phyloP scores from a whole-genome alignment of 1,140 invertebrate genomes.

The Drosophila carrolli region DNA sequence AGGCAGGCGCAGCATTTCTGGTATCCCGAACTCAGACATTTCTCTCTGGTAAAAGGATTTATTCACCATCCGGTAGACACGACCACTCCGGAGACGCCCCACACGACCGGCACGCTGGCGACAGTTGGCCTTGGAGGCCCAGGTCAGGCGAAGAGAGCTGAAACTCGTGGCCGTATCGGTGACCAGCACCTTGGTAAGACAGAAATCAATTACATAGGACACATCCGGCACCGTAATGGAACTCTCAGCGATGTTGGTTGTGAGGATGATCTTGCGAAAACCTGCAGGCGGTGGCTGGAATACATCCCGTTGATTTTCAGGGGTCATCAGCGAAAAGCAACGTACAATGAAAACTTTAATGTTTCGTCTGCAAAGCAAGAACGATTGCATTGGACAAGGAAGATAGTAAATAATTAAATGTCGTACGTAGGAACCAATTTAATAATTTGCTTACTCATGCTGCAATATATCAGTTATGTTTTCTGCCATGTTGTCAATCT shows the following conservation, averaged over 20 bases:
- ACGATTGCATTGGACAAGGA: not conserved
- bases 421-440: no score
- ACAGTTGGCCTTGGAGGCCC: conserved; percentile 96
- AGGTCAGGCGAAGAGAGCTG: conserved; percentile 90
- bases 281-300: conserved; percentile 85
- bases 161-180: conserved; percentile 92
- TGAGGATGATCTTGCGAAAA: conserved; percentile 94
- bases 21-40: conserved; percentile 86
- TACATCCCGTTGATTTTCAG: conserved; percentile 63
- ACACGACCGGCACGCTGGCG: conserved; percentile 95
- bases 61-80: conserved; percentile 94
- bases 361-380: conserved; percentile 18
- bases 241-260: conserved; percentile 98
- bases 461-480: conserved; percentile 57
- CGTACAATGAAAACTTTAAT: conserved; percentile 63
- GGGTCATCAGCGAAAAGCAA: conserved; percentile 75
- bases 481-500: conserved; percentile 88
- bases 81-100: conserved; percentile 93
- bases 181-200: conserved; percentile 93
- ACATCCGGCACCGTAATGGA: conserved; percentile 98
- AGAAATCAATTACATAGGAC: conserved; percentile 98
- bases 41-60: conserved; percentile 88
- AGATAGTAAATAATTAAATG: no score
- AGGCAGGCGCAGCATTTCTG: conserved; percentile 93
- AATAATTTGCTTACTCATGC: conserved; percentile 45